These are phyloP conservation scores for Hemistola chrysoprasaria DNA, from an alignment of 2,888 invertebrate species.

Conservation along the genomic window DNA sequence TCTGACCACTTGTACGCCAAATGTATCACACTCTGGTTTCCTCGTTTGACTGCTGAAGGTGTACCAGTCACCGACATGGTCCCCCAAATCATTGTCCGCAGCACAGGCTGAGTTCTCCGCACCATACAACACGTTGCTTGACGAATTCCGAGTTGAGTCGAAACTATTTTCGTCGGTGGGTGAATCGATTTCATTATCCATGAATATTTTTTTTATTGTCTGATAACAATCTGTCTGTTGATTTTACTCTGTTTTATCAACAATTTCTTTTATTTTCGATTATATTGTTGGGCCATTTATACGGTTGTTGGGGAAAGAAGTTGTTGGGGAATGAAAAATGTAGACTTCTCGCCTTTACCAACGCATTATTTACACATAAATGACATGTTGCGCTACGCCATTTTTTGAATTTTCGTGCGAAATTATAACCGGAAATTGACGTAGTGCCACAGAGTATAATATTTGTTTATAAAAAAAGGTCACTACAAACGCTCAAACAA, in stretches of 20 bases:
- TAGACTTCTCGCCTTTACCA: too few species aligned
- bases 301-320: too few species aligned
- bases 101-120: conserved; percentile 1
- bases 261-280: too few species aligned
- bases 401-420: conserved; percentile 37
- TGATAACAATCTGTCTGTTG: too few species aligned
- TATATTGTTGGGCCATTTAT: too few species aligned
- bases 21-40: conserved; percentile 3
- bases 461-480: too few species aligned
- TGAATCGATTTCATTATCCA: conserved; percentile 14
- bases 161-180: conserved; percentile 7
- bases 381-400: conserved; percentile 15
- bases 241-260: too few species aligned
- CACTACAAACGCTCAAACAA: too few species aligned
- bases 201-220: neutral
- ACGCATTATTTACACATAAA: too few species aligned
- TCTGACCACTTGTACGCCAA: conserved; percentile 3
- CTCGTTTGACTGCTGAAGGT: conserved; percentile 10
- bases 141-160: conserved; percentile 9
- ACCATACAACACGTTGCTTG: conserved; percentile 4
- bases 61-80: conserved; percentile 12
- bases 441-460: too few species aligned
- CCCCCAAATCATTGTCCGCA: conserved; percentile 13
- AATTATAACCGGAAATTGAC: too few species aligned
- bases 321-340: conserved; percentile 2